Conservation (phyloP, 2,888 invertebrate genomes). For the Phaedon cochleariae region DNA sequence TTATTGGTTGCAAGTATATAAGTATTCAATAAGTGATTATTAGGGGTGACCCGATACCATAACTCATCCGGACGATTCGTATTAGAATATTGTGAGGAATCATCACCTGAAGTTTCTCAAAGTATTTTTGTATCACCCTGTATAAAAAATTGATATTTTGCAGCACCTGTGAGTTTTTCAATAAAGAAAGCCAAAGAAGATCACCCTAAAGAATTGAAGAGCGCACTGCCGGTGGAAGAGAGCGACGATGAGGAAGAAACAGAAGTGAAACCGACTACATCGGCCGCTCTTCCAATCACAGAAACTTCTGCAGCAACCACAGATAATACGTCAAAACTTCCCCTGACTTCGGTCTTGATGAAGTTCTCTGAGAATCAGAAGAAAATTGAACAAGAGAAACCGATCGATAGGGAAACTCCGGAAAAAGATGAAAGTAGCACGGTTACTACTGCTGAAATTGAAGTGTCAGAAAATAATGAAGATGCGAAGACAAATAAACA, state of each 20-base stretch:
- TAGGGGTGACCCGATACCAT: no score
- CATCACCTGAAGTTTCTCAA: no score
- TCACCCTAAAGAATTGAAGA: conserved; percentile 66
- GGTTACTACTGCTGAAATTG: not conserved
- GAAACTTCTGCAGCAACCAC: not conserved
- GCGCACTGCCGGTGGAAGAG: conserved; percentile 78
- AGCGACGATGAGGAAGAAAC: conserved; percentile 72
- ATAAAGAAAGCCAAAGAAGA: conserved; percentile 81
- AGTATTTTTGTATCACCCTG: no score
- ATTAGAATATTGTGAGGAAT: no score
- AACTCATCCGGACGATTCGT: not conserved
- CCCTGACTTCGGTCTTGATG: not conserved
- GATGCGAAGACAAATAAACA: conserved; percentile 23
- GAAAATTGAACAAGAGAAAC: not conserved
- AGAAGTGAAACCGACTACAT: conserved; percentile 5
- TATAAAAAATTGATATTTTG: conserved; percentile 18
- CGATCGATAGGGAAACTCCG: not conserved
- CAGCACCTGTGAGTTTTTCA: conserved; percentile 84
- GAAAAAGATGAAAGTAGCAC: conserved; percentile 1
- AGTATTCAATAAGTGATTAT: no score
- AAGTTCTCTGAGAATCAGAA: conserved; percentile 18
- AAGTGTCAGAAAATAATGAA: conserved; percentile 15
- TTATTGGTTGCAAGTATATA: no score
- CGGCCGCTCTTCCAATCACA: not conserved
- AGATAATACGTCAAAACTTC: not conserved